Percentiles rank a stretch among this genome's conserved stretches.
These are phyloP conservation scores for Venturia canescens DNA, from an alignment of 1,140 invertebrate species.

Conservation along the genomic window DNA sequence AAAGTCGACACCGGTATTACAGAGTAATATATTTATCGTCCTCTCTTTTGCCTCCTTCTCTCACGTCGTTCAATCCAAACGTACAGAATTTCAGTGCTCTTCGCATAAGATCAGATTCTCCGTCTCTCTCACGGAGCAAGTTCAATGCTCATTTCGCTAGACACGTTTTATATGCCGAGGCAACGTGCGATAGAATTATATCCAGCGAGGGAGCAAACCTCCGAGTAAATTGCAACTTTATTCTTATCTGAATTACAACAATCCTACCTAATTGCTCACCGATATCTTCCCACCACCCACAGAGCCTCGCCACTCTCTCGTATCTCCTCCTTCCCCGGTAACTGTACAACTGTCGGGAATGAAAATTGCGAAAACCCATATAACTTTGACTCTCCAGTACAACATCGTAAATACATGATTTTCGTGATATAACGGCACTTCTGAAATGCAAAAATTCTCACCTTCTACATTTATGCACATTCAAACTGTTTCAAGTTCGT, in stretches of 20 bases:
- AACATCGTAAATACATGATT: no score
- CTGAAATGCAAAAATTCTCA: no score
- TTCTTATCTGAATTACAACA: constrained; percentile 35
- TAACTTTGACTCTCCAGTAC: background rate
- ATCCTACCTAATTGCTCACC: constrained; percentile 37
- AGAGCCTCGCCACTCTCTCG: background rate
- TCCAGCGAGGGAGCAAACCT: background rate
- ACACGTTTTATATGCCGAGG: background rate
- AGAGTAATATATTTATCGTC: background rate
- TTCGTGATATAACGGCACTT: no score
- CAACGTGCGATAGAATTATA: background rate
- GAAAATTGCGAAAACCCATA: background rate
- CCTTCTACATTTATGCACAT: no score
- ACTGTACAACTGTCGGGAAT: background rate
- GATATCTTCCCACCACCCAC: constrained; percentile 18
- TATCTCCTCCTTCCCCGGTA: background rate
- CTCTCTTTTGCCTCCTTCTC: background rate
- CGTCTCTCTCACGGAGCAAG: background rate
- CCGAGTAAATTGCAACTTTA: constrained; percentile 27
- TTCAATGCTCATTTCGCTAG: constrained; percentile 30
- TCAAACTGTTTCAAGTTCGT: no score
- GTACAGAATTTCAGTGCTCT: constrained; percentile 37
- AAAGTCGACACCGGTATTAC: constrained; percentile 38
- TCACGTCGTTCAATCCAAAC: constrained; percentile 18
- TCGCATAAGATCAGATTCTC: constrained; percentile 33